A percentile compares a stretch with the other conserved stretches of the same genome.
Conservation (phyloP, 2,797 vertebrate genomes). For the Rhinogobio ventralis region DNA sequence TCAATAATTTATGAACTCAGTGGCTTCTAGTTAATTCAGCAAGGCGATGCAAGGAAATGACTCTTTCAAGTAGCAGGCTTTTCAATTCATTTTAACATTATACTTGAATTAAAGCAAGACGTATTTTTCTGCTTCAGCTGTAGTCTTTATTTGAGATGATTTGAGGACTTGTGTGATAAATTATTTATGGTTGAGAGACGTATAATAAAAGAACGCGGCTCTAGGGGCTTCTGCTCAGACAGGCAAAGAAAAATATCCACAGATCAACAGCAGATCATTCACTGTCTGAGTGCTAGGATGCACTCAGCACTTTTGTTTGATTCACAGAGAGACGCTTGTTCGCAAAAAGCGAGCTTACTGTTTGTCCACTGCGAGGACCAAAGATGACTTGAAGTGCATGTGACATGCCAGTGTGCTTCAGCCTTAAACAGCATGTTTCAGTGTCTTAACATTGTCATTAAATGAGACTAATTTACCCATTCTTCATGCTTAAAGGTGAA, state of each 20-base stretch:
- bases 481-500: background rate
- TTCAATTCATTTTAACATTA: background rate
- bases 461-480: background rate
- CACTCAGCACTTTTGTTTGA: constrained; percentile 44
- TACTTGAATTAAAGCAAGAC: background rate
- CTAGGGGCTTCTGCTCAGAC: background rate
- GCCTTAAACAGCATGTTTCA: background rate
- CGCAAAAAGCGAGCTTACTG: background rate
- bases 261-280: constrained; percentile 44
- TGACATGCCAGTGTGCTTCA: constrained; percentile 30
- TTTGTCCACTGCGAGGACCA: background rate
- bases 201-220: background rate
- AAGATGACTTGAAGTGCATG: constrained; percentile 29
- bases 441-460: background rate
- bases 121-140: background rate
- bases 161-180: background rate
- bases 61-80: background rate
- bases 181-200: constrained; percentile 26
- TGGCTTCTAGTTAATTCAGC: background rate
- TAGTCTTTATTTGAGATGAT: background rate
- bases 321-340: constrained; percentile 43
- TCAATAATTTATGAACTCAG: constrained; percentile 57
- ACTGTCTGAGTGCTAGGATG: constrained; percentile 44
- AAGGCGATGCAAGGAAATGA: constrained; percentile 12
- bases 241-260: constrained; percentile 1